Evolutionary conservation across 2,113 vertebrate genomes (phyloP).

Genomic region (Zapus hudsonius): DNA sequence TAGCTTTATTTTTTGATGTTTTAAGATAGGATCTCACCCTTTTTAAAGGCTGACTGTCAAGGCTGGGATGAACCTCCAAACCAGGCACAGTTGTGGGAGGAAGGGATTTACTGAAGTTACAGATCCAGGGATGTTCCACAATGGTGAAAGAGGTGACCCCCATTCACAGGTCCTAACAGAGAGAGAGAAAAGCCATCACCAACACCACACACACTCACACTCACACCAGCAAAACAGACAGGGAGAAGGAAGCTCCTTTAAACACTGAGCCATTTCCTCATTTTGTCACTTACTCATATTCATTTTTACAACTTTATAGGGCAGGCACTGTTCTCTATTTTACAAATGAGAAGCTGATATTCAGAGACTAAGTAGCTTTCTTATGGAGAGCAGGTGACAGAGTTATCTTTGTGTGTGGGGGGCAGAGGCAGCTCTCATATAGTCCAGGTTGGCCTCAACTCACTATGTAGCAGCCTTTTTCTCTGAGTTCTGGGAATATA

Average conservation of each 20-base stretch:
- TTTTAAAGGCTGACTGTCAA: neutral
- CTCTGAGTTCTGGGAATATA: neutral
- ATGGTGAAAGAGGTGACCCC: no score
- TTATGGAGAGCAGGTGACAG: neutral
- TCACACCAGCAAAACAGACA: no score
- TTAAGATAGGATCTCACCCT: neutral
- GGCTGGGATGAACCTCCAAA: no score
- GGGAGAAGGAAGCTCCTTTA: no score
- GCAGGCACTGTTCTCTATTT: neutral
- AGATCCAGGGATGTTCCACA: no score
- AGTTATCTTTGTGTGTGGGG: neutral
- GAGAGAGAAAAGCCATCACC: no score
- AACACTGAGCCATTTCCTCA: no score
- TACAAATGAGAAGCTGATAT: constrained; percentile 18
- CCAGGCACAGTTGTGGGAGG: no score
- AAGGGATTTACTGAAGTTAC: no score
- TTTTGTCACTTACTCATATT: neutral
- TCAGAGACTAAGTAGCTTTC: constrained; percentile 1
- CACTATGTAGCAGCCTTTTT: neutral
- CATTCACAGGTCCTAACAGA: no score
- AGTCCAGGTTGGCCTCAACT: neutral
- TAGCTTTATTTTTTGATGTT: neutral
- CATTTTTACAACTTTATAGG: neutral
- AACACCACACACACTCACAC: no score
- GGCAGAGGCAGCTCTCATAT: neutral